phyloP scores from a whole-genome alignment of 2,888 invertebrate species.

The Ectemnius continuus region DNA sequence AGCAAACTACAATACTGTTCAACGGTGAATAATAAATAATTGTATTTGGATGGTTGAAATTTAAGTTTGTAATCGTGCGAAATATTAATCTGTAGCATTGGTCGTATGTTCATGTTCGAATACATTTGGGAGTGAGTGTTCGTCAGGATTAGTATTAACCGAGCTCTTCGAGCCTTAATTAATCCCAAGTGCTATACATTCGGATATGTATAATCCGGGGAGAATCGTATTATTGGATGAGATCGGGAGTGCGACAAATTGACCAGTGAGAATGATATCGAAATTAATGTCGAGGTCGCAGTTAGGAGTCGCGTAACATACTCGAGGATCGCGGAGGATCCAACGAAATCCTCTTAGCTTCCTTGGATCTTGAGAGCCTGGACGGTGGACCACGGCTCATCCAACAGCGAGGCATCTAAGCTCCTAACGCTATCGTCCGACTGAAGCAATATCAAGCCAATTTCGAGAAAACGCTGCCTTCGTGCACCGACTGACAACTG shows the following conservation, averaged over 20 bases:
- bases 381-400: slow-evolving; percentile 54
- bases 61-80: too few species aligned
- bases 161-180: too few species aligned
- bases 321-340: slow-evolving; percentile 51
- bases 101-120: too few species aligned
- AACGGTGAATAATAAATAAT: too few species aligned
- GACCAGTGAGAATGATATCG: slow-evolving; percentile 42
- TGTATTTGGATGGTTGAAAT: too few species aligned
- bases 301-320: slow-evolving; percentile 51
- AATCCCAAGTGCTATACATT: too few species aligned
- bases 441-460: slow-evolving; percentile 60
- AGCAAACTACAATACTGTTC: too few species aligned
- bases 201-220: background rate
- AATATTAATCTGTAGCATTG: too few species aligned
- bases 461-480: slow-evolving; percentile 56
- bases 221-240: background rate
- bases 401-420: slow-evolving; percentile 46
- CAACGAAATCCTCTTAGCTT: slow-evolving; percentile 60
- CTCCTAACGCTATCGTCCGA: slow-evolving; percentile 58
- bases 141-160: too few species aligned
- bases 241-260: slow-evolving; percentile 36
- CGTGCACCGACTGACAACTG: slow-evolving; percentile 20
- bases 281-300: slow-evolving; percentile 53
- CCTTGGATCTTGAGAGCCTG: slow-evolving; percentile 42
- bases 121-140: too few species aligned